Conservation (phyloP, 2,113 vertebrate genomes). For the zebrafish (Danio rerio) region GRCz12tu NC_133182.1:49543001-49543500, state of each 20-base stretch:
- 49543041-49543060: slow-evolving; percentile 31
- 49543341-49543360: slow-evolving; percentile 37
- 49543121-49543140: background rate
- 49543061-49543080: slow-evolving; percentile 21
- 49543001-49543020: slow-evolving; percentile 10
- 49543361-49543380: background rate
- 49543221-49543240: slow-evolving; percentile 55
- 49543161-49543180: slow-evolving; percentile 45
- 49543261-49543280: slow-evolving; percentile 53
- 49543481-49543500: slow-evolving; percentile 3
- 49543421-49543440: slow-evolving; percentile 39
- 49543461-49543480: slow-evolving; percentile 21
- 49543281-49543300: slow-evolving; percentile 36
- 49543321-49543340: slow-evolving; percentile 37
- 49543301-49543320: slow-evolving; percentile 54
- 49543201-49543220: slow-evolving; percentile 57
- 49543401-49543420: slow-evolving; percentile 44
- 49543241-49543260: slow-evolving; percentile 58
- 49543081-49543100: slow-evolving; percentile 23
- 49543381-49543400: background rate
- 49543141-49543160: background rate
- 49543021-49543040: slow-evolving; percentile 17
- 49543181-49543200: slow-evolving; percentile 51
- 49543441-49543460: slow-evolving; percentile 13
- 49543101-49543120: background rate